Evolutionary conservation across 2,113 vertebrate genomes (phyloP), one percentile per base, ranked within the genome.

Genomic region (Corythaeola cristata): DNA sequence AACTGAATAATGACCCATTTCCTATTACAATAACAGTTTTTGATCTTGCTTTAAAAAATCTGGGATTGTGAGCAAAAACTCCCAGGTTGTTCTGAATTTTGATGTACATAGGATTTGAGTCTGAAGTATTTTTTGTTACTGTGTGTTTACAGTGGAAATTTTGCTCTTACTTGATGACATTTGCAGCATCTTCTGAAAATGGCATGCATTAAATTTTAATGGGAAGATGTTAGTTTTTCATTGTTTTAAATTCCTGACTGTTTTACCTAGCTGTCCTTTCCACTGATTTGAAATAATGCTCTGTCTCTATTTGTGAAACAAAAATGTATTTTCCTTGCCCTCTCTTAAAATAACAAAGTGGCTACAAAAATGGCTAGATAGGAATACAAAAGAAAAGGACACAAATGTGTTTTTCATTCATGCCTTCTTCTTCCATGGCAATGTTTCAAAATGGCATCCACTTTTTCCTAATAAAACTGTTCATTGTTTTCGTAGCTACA

Each of bases 1-100:
- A 88, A 94, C 84, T 88, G 69, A 93, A 58, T 94, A 81, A 92
- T 92, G 88, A 74, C 88, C 85, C 60, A 94, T 93, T 95, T 94
- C 85, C 79, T 67, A 55, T 75, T 88, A 68, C 75, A 93, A 53
- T 88, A 90, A 60, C 47, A 47, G 28, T 3, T 88, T 94, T 86
- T 94, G 75, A 90, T 94, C 75, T 85, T 27, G 7, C 45, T 94
- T 89, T 81, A 80, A 83, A 94, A 82, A 90, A 83, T 81, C 53
- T 67, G 32, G 26, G 30, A 66, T 23, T 19, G 41, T 75, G 96
- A 91, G 52, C 3, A 5, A 41, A 83, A 96, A 47, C 5, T 17
- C 19, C 64, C 47, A 30, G 28, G 26, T 35, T 87, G 33, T 22
- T 89, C 45, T 68, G 66, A 89, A 79, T 94, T 62, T 78, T 94